Percentiles rank a stretch among this genome's conserved stretches.
phyloP scores from a whole-genome alignment of 2,888 invertebrate species.

The Homarus gammarus region DNA sequence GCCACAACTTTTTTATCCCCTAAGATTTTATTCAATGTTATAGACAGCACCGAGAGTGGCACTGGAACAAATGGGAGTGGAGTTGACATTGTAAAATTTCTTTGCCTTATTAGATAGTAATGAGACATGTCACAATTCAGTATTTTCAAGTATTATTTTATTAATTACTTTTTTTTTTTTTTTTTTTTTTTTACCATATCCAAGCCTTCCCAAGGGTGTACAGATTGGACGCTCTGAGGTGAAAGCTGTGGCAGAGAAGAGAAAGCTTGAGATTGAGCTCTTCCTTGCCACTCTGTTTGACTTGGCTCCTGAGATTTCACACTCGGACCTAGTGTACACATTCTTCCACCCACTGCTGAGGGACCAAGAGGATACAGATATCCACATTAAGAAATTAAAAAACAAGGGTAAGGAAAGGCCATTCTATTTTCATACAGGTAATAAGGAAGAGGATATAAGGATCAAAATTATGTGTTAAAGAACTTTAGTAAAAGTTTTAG shows the following conservation, averaged over 20 bases:
- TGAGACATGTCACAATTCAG: too few relatives aligned
- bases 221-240: slow-evolving; percentile 91
- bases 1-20: too few relatives aligned
- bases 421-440: too few relatives aligned
- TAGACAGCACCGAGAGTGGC: too few relatives aligned
- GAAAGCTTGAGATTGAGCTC: slow-evolving; percentile 92
- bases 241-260: slow-evolving; percentile 93
- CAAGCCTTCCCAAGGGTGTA: slow-evolving; percentile 77
- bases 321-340: slow-evolving; percentile 97
- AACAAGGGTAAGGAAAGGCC: slow-evolving; percentile 83
- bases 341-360: slow-evolving; percentile 97
- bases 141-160: background rate
- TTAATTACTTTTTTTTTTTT: too few relatives aligned
- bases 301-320: slow-evolving; percentile 95
- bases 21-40: too few relatives aligned
- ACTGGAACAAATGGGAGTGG: too few relatives aligned
- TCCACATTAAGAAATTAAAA: slow-evolving; percentile 87
- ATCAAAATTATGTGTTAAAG: too few relatives aligned
- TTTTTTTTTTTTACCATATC: slow-evolving; percentile 69
- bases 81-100: too few relatives aligned
- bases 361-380: slow-evolving; percentile 91
- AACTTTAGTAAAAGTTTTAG: too few relatives aligned
- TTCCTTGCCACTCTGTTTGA: slow-evolving; percentile 92
- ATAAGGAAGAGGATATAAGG: too few relatives aligned
- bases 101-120: too few relatives aligned